phyloP scores from a whole-genome alignment of 2,113 vertebrate species.

The Nycticorax nycticorax region DNA sequence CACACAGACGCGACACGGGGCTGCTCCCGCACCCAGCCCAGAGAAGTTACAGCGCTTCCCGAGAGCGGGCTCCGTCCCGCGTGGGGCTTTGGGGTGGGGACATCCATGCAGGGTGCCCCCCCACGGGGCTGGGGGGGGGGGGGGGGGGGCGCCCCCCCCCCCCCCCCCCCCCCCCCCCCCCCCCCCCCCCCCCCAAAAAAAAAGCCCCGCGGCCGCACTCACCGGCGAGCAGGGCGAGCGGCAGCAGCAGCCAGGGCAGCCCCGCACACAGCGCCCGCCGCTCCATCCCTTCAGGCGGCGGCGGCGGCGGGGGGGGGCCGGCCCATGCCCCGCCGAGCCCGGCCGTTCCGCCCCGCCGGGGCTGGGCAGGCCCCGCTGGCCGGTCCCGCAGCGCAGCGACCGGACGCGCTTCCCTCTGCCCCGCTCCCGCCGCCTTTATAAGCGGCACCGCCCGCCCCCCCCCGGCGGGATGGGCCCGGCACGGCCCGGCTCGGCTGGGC shows the following conservation, averaged over 20 bases:
- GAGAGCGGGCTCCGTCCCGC: neutral
- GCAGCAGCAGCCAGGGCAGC: constrained; percentile 34
- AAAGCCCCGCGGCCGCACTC: neutral
- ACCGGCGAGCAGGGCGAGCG: constrained; percentile 39
- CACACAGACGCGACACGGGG: neutral
- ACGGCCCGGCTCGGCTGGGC: neutral
- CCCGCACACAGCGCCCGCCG: neutral
- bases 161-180: neutral
- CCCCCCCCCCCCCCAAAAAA: no score
- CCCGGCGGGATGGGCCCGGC: neutral
- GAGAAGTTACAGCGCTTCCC: neutral
- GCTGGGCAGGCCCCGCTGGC: neutral
- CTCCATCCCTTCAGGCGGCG: neutral
- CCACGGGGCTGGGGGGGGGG: no score
- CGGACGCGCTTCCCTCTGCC: neutral
- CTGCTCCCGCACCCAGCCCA: neutral
- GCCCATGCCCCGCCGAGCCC: neutral
- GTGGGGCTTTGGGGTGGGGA: neutral
- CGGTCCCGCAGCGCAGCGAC: neutral
- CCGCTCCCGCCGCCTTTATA: neutral
- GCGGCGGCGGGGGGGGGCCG: neutral
- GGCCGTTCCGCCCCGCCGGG: neutral
- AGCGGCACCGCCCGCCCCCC: neutral
- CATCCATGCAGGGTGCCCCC: rapidly evolving
- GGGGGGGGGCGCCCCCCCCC: no score